Percentiles rank a stretch among this genome's conserved stretches.
phyloP scores from a whole-genome alignment of 1,140 invertebrate genomes.

The Euwallacea similis region DNA sequence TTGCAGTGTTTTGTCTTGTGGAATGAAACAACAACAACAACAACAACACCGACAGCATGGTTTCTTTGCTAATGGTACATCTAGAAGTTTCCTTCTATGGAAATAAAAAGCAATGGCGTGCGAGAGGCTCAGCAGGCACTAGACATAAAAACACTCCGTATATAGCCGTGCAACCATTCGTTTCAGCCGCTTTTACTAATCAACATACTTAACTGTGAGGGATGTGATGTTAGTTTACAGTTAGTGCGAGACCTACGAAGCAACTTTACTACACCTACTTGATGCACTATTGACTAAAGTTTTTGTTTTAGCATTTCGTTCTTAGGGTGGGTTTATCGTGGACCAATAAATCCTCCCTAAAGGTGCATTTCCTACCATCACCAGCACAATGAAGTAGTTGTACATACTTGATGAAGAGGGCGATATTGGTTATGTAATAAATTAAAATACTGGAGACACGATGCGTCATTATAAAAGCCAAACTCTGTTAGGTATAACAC shows the following conservation, averaged over 20 bases:
- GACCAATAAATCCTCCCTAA: no score
- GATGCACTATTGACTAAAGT: no score
- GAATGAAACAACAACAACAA: slow-evolving; percentile 4
- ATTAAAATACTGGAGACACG: slow-evolving; percentile 9
- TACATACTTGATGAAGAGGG: slow-evolving; percentile 52
- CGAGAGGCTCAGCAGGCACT: slow-evolving; percentile 24
- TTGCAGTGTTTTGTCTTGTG: slow-evolving; percentile 2
- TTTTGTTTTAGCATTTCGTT: no score
- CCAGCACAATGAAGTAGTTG: slow-evolving; percentile 28
- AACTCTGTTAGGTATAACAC: neutral
- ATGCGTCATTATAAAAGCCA: neutral
- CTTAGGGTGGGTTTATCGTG: no score
- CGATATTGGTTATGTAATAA: slow-evolving; percentile 16
- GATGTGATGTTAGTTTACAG: slow-evolving; percentile 11
- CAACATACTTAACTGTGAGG: slow-evolving; percentile 1
- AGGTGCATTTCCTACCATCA: no score
- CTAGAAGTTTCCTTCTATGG: no score
- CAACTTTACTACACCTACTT: no score
- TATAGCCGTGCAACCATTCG: slow-evolving; percentile 34
- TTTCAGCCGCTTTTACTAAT: slow-evolving; percentile 10
- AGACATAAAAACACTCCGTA: neutral
- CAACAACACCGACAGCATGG: neutral
- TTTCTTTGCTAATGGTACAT: neutral
- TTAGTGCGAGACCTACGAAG: neutral
- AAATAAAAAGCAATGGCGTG: slow-evolving; percentile 7